A percentile compares a stretch with the other conserved stretches of the same genome.
These are phyloP conservation scores for Apoderus coryli DNA, from an alignment of 2,888 invertebrate genomes.

Conservation along the genomic window DNA sequence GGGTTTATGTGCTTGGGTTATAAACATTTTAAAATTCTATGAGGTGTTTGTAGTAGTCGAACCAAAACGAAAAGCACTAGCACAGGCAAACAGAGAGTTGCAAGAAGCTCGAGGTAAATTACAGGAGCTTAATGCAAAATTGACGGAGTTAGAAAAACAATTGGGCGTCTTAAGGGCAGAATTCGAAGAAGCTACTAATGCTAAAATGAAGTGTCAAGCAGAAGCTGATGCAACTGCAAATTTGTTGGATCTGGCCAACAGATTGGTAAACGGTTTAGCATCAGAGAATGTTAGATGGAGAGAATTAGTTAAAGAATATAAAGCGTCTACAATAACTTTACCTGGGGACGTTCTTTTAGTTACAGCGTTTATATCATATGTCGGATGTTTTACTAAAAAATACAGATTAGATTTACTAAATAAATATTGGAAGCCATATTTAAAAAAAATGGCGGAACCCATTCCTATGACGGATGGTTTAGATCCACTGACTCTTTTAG, in stretches of 20 bases:
- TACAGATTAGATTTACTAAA: conserved; percentile 68
- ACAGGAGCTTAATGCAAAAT: conserved; percentile 55
- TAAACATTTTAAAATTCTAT: conserved; percentile 81
- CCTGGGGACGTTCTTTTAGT: conserved; percentile 83
- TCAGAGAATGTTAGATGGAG: conserved; percentile 83
- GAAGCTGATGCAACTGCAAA: conserved; percentile 83
- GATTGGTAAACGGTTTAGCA: conserved; percentile 81
- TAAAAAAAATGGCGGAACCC: conserved; percentile 49
- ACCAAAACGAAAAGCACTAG: conserved; percentile 76
- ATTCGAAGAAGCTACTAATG: conserved; percentile 73
- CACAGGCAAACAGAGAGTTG: conserved; percentile 72
- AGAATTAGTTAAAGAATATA: conserved; percentile 43
- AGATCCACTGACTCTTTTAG: conserved; percentile 73
- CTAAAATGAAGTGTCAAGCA: conserved; percentile 80
- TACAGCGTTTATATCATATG: conserved; percentile 88
- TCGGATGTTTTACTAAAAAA: conserved; percentile 80
- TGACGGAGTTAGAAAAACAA: conserved; percentile 64
- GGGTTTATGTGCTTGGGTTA: conserved; percentile 87
- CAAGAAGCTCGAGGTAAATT: conserved; percentile 70
- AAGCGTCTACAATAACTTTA: conserved; percentile 56
- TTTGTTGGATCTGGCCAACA: conserved; percentile 82
- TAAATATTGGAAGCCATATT: conserved; percentile 65
- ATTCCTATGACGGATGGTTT: conserved; percentile 68
- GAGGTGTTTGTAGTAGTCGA: conserved; percentile 85
- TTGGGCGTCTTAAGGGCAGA: conserved; percentile 61